These are phyloP conservation scores for Muscicapa adusta DNA, from an alignment of 2,113 vertebrate genomes.

Conservation along the genomic window DNA sequence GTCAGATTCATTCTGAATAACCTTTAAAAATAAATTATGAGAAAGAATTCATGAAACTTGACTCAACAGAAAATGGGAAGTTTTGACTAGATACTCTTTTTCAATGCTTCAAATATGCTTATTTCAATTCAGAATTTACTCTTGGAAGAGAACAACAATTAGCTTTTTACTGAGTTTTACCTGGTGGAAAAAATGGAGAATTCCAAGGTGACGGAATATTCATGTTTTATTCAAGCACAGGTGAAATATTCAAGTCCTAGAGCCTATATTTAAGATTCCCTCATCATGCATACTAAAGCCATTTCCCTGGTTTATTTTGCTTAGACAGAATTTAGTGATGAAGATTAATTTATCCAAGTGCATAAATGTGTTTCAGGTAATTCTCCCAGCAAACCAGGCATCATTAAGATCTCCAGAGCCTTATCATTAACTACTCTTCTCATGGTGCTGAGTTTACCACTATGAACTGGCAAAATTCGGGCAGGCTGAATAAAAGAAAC, in stretches of 20 bases:
- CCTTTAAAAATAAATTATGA: neutral
- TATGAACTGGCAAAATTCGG: neutral
- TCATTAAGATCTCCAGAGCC: slow-evolving; percentile 32
- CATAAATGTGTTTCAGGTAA: slow-evolving; percentile 23
- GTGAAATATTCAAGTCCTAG: neutral
- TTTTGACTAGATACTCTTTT: neutral
- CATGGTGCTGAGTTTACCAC: neutral
- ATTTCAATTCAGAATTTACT: neutral
- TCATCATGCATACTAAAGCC: neutral
- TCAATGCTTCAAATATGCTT: too few species aligned
- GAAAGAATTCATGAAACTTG: neutral
- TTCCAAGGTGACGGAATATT: neutral
- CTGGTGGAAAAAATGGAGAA: neutral
- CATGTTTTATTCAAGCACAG: neutral
- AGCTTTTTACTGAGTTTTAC: neutral
- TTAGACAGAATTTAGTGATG: slow-evolving; percentile 1
- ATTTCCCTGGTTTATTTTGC: slow-evolving; percentile 23
- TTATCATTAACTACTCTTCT: slow-evolving; percentile 24
- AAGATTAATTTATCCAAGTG: slow-evolving; percentile 40
- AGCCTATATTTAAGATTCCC: neutral
- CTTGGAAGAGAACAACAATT: neutral
- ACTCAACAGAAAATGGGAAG: neutral
- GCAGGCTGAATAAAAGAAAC: neutral
- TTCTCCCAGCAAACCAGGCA: slow-evolving; percentile 13
- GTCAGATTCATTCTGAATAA: neutral